A percentile compares a stretch with the other conserved stretches of the same genome.
Evolutionary conservation across 2,888 invertebrate genomes (phyloP).

Genomic region (Cyclophora albipunctata): DNA sequence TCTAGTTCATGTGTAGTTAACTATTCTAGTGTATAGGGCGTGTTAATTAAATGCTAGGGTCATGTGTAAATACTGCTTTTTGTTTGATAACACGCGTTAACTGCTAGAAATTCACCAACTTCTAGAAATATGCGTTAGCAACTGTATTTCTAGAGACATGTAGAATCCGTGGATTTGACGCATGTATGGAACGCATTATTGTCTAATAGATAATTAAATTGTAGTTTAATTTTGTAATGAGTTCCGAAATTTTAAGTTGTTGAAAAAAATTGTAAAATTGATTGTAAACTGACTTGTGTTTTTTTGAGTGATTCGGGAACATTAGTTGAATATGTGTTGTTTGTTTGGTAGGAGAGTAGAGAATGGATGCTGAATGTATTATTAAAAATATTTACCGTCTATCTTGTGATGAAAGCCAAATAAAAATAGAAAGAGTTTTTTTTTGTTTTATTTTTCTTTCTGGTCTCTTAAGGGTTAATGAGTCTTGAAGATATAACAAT

Average conservation of each 20-base stretch:
- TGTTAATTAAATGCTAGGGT: too few species aligned
- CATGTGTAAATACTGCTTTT: too few species aligned
- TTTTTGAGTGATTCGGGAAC: not conserved
- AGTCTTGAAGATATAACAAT: too few species aligned
- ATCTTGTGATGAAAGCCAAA: conserved; percentile 61
- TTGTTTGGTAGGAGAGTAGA: conserved; percentile 23
- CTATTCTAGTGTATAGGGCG: too few species aligned
- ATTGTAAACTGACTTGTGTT: not conserved
- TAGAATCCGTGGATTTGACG: conserved; percentile 4
- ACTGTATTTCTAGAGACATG: too few species aligned
- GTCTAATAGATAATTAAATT: too few species aligned
- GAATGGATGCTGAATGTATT: conserved; percentile 21
- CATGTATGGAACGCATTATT: conserved; percentile 9
- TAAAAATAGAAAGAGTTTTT: conserved; percentile 41
- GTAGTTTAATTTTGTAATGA: conserved; percentile 21
- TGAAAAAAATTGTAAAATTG: too few species aligned
- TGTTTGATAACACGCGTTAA: too few species aligned
- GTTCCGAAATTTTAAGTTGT: conserved; percentile 4
- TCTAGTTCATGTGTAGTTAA: too few species aligned
- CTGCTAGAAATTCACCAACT: too few species aligned
- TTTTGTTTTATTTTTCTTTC: conserved; percentile 17
- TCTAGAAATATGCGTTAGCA: too few species aligned
- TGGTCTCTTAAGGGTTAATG: too few species aligned
- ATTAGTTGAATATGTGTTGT: conserved; percentile 12
- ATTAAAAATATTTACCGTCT: conserved; percentile 25